A percentile compares a stretch with the other conserved stretches of the same genome.
Conservation (phyloP, 2,888 invertebrate species). For the Epinotia demarniana region DNA sequence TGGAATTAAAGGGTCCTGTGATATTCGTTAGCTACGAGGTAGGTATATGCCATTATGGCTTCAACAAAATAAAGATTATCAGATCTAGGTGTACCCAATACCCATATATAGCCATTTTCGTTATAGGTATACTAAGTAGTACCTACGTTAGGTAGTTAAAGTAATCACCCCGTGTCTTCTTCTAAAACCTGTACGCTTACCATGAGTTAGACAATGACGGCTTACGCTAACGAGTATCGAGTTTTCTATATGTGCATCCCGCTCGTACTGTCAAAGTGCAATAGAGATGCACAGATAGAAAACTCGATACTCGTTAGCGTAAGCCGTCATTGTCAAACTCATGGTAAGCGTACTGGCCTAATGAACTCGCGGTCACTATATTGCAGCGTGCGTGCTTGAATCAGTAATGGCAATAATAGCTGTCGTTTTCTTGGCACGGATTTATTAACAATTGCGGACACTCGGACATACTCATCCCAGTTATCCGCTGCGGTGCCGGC, state of each 20-base stretch:
- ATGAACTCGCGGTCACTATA: slow-evolving; percentile 14
- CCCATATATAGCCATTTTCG: neutral
- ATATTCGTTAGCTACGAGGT: no score
- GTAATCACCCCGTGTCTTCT: slow-evolving; percentile 4
- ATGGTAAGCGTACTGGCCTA: neutral
- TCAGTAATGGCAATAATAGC: neutral
- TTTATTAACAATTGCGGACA: slow-evolving; percentile 19
- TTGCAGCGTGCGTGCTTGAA: slow-evolving; percentile 17
- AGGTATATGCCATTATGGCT: no score
- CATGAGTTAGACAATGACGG: no score
- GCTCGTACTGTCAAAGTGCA: no score
- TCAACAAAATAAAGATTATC: neutral
- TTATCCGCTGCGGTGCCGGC: neutral
- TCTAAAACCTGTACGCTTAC: no score
- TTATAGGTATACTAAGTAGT: neutral
- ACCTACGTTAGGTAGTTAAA: neutral
- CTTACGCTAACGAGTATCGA: no score
- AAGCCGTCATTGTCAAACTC: no score
- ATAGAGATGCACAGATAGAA: no score
- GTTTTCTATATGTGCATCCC: no score
- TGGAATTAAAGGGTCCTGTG: no score
- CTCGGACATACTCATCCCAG: neutral
- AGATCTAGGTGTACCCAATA: neutral
- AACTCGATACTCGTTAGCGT: no score
- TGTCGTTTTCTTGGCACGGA: slow-evolving; percentile 28